These are phyloP conservation scores for Poeciliopsis turneri DNA, from an alignment of 2,797 vertebrate genomes.

Conservation along the genomic window DNA sequence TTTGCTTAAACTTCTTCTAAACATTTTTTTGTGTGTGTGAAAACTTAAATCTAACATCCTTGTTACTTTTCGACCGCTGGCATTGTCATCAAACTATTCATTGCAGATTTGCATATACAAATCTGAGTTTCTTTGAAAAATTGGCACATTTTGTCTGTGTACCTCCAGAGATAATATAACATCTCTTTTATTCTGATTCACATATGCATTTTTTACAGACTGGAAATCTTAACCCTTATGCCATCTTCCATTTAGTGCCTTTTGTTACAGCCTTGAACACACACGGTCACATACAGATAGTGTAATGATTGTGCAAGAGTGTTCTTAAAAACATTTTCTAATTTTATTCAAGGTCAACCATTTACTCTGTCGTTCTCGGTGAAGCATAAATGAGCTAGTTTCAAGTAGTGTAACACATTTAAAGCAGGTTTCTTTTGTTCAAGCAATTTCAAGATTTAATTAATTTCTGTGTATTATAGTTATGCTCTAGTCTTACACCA, in stretches of 20 bases:
- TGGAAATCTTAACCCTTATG: constrained; percentile 1
- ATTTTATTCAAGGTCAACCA: neutral
- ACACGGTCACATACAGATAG: neutral
- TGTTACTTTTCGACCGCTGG: neutral
- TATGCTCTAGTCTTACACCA: neutral
- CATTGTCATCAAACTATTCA: neutral
- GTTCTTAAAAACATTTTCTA: neutral
- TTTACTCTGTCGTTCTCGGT: neutral
- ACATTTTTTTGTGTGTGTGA: too few relatives aligned
- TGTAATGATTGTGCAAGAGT: neutral
- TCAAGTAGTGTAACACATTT: neutral
- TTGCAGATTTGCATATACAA: neutral
- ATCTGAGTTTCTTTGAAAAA: neutral
- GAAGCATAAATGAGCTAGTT: neutral
- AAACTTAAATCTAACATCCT: neutral
- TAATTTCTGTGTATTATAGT: neutral
- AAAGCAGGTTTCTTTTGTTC: neutral
- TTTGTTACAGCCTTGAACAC: neutral
- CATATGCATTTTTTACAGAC: neutral
- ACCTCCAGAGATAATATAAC: neutral
- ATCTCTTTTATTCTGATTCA: neutral
- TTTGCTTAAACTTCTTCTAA: neutral
- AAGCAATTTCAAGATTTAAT: neutral
- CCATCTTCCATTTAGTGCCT: constrained; percentile 2
- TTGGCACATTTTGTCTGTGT: neutral